A percentile compares a stretch with the other conserved stretches of the same genome.
Evolutionary conservation across 2,113 vertebrate species (phyloP).

Genomic region (Oceanodroma tethys): DNA sequence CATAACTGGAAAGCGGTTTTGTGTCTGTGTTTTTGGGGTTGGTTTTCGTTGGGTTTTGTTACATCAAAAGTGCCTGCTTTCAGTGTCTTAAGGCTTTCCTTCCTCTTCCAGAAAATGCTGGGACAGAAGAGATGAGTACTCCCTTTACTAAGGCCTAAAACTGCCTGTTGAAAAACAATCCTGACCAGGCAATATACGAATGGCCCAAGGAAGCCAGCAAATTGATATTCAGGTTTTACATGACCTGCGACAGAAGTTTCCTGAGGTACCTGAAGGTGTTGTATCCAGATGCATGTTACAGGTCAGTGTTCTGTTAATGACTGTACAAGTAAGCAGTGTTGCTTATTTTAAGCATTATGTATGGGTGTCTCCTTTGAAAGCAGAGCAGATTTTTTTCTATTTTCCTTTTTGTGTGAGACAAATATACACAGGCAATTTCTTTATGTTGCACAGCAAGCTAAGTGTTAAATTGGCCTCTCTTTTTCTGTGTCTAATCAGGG

Average conservation of each 20-base stretch:
- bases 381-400: background rate
- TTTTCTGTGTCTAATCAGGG: background rate
- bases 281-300: slow-evolving; percentile 98
- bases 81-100: slow-evolving; percentile 26
- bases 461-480: background rate
- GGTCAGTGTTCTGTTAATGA: slow-evolving; percentile 77
- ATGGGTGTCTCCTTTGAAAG: background rate
- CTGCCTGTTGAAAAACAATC: slow-evolving; percentile 80
- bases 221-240: slow-evolving; percentile 99
- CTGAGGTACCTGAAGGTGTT: slow-evolving; percentile 96
- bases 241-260: slow-evolving; percentile 99
- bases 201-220: slow-evolving; percentile 99
- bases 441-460: background rate
- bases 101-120: slow-evolving; percentile 84
- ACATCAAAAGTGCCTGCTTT: background rate
- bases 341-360: background rate
- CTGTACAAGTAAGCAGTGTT: background rate
- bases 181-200: slow-evolving; percentile 94
- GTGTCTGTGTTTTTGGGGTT: background rate
- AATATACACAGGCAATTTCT: background rate
- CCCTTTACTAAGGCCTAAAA: slow-evolving; percentile 80
- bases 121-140: slow-evolving; percentile 84
- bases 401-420: background rate
- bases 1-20: background rate
- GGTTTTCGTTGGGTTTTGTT: background rate